Conservation (phyloP, 2,113 vertebrate species). For the Lepus americanus region DNA sequence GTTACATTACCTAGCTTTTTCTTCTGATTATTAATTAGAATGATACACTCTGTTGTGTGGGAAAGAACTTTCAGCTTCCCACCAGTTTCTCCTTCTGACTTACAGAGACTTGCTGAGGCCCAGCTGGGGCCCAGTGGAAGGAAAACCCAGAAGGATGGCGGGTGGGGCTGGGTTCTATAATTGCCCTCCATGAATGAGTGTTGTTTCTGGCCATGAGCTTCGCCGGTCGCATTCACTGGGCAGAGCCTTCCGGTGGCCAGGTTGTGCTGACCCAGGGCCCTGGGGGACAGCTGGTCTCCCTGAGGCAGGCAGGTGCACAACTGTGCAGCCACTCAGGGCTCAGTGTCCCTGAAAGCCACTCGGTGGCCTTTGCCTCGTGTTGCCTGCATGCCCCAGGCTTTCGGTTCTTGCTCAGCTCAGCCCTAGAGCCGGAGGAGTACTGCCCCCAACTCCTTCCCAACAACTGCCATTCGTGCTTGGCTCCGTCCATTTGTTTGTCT, state of each 20-base stretch:
- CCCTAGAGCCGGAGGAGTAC: background rate
- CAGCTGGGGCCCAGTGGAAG: background rate
- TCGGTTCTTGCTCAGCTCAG: background rate
- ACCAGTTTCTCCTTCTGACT: background rate
- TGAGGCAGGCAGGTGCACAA: no score
- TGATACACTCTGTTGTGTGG: background rate
- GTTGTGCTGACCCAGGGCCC: background rate
- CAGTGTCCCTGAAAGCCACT: rapidly evolving
- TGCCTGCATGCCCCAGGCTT: background rate
- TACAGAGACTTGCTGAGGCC: background rate
- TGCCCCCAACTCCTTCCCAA: background rate
- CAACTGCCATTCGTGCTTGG: slow-evolving; percentile 61
- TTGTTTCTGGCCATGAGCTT: background rate
- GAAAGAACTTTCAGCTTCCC: slow-evolving; percentile 10
- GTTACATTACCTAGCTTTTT: background rate
- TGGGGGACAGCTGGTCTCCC: background rate
- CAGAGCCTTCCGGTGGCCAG: background rate
- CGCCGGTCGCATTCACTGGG: background rate
- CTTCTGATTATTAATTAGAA: slow-evolving; percentile 27
- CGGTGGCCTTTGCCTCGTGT: rapidly evolving
- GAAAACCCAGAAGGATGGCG: background rate
- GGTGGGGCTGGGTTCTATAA: background rate
- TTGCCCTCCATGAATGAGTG: background rate
- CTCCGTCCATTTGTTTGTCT: background rate
- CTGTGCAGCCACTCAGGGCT: background rate